Evolutionary conservation across 2,113 vertebrate genomes (phyloP).

Genomic region (Brevimyrus niger): DNA sequence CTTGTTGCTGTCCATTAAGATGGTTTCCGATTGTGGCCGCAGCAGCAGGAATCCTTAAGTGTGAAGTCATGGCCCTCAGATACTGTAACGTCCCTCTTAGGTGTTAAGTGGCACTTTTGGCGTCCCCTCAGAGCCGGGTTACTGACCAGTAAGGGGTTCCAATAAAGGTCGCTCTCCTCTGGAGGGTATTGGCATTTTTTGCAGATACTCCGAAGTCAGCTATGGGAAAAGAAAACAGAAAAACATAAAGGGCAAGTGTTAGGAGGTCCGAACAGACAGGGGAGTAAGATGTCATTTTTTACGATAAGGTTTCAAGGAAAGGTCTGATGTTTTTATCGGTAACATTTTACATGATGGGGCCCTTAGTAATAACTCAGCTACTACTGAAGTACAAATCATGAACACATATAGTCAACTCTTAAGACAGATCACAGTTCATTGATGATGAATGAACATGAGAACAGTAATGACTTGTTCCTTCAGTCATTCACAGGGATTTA

Average conservation of each 20-base stretch:
- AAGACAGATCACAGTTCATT: neutral
- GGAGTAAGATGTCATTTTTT: neutral
- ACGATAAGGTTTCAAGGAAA: neutral
- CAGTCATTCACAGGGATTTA: neutral
- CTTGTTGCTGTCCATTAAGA: neutral
- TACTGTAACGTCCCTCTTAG: neutral
- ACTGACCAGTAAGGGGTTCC: constrained; percentile 61
- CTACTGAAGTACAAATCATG: neutral
- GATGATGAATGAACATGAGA: neutral
- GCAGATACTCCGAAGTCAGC: constrained; percentile 64
- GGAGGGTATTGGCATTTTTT: constrained; percentile 50
- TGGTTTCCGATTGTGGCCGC: neutral
- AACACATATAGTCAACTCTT: neutral
- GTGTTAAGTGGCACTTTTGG: neutral
- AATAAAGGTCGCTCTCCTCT: constrained; percentile 55
- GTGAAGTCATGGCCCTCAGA: too few relatives aligned
- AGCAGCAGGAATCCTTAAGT: neutral
- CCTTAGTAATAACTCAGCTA: neutral
- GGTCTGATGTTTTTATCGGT: neutral
- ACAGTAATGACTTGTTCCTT: neutral
- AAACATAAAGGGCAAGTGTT: neutral
- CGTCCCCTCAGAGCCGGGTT: neutral
- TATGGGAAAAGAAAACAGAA: constrained; percentile 19
- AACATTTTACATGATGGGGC: neutral
- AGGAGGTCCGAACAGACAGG: neutral